These are phyloP conservation scores for Drosophila auraria DNA, from an alignment of 1,140 invertebrate genomes.

Conservation along the genomic window DNA sequence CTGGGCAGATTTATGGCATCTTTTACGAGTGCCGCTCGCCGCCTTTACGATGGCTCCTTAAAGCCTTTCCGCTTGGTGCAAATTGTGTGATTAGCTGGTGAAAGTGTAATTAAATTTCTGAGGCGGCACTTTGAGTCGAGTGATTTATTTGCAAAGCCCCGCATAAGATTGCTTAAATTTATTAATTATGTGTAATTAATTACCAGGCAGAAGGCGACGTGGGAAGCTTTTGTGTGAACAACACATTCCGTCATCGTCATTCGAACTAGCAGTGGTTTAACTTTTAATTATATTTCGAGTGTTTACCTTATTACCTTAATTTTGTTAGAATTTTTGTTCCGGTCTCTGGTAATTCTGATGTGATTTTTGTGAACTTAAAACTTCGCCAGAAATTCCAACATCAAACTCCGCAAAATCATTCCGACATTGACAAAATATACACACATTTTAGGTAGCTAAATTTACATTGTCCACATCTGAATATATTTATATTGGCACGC, in stretches of 20 bases:
- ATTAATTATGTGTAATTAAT: constrained; percentile 74
- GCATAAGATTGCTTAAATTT: constrained; percentile 57
- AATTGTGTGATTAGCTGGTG: constrained; percentile 65
- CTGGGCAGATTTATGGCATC: constrained; percentile 49
- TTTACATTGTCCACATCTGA: constrained; percentile 8
- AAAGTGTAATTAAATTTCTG: constrained; percentile 66
- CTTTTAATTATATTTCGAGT: background rate
- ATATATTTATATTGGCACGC: constrained; percentile 17
- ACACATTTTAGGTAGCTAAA: background rate
- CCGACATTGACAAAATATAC: background rate
- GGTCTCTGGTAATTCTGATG: too few relatives aligned
- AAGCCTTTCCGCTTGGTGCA: constrained; percentile 33
- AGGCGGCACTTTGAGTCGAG: constrained; percentile 40
- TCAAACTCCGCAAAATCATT: constrained; percentile 1
- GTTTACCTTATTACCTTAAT: background rate
- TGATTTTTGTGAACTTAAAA: background rate
- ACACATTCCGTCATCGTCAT: background rate
- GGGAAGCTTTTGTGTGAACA: background rate
- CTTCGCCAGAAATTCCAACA: constrained; percentile 8
- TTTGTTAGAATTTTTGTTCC: too few relatives aligned
- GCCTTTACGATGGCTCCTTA: constrained; percentile 26
- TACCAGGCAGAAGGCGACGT: constrained; percentile 16
- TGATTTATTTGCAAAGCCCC: constrained; percentile 60
- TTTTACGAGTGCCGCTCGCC: constrained; percentile 43
- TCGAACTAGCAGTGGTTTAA: background rate